Conservation (phyloP, 2,888 invertebrate species). For the Gymnosoma rotundatum region DNA sequence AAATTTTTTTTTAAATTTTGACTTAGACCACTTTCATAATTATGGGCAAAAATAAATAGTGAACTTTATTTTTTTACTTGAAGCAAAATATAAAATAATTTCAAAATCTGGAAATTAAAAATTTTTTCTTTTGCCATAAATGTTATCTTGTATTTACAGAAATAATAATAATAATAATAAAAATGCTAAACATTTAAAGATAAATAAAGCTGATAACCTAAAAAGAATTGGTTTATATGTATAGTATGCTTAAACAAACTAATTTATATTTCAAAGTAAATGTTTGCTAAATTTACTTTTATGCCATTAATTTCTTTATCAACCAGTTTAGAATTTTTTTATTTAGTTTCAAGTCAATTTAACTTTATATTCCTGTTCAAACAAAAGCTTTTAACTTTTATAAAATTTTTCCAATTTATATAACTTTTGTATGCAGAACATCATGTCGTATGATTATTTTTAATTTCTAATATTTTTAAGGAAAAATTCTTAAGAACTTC, state of each 20-base stretch:
- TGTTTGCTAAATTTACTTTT: no score
- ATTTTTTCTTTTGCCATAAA: background rate
- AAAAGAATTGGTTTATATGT: no score
- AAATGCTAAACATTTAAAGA: no score
- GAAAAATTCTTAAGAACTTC: constrained; percentile 3
- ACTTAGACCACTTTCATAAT: no score
- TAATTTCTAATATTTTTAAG: constrained; percentile 22
- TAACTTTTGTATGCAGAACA: background rate
- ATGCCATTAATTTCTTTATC: no score
- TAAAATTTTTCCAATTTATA: background rate
- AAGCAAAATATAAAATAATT: constrained; percentile 12
- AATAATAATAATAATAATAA: no score
- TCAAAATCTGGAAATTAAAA: background rate
- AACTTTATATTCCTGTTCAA: background rate
- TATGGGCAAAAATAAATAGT: constrained; percentile 15
- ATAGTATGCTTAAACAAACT: no score
- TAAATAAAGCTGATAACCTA: no score
- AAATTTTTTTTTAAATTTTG: no score
- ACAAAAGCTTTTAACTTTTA: background rate
- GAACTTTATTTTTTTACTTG: constrained; percentile 29
- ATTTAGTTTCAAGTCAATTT: background rate
- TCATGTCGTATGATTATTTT: constrained; percentile 42
- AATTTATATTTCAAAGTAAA: no score
- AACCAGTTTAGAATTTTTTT: background rate
- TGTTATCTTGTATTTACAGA: no score